A percentile compares a stretch with the other conserved stretches of the same genome.
These are phyloP conservation scores for Barypeithes pellucidus DNA, from an alignment of 2,888 invertebrate species.

Conservation along the genomic window DNA sequence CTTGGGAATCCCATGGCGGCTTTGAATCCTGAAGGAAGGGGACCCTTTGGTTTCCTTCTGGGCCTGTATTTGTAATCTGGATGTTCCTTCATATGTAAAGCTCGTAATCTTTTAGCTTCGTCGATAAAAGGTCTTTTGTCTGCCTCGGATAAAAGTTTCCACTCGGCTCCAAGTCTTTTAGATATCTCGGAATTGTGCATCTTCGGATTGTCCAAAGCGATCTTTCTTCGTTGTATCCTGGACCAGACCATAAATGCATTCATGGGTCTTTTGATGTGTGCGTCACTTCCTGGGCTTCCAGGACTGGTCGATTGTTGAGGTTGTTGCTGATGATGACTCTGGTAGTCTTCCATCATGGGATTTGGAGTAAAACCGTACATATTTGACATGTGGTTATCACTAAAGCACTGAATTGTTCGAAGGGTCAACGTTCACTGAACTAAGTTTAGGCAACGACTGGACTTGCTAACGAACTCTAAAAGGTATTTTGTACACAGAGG, in stretches of 20 bases:
- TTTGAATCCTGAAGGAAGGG: slow-evolving; percentile 71
- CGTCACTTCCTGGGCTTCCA: slow-evolving; percentile 70
- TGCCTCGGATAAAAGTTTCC: slow-evolving; percentile 90
- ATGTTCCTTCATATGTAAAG: slow-evolving; percentile 92
- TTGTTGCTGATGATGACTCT: slow-evolving; percentile 57
- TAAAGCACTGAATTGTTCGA: slow-evolving; percentile 30
- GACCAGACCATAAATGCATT: slow-evolving; percentile 99
- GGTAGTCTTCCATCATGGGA: slow-evolving; percentile 66
- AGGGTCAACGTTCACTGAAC: slow-evolving; percentile 53
- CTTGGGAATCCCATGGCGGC: slow-evolving; percentile 73
- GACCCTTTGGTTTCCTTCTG: slow-evolving; percentile 86
- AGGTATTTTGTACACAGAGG: slow-evolving; percentile 60
- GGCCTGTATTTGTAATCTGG: slow-evolving; percentile 94
- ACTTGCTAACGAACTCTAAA: slow-evolving; percentile 56
- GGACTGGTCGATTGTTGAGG: slow-evolving; percentile 57
- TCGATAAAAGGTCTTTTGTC: slow-evolving; percentile 96
- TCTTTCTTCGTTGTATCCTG: slow-evolving; percentile 90
- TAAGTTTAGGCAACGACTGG: slow-evolving; percentile 62
- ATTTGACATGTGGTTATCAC: slow-evolving; percentile 29
- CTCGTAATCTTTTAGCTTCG: slow-evolving; percentile 91
- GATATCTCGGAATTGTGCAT: slow-evolving; percentile 94
- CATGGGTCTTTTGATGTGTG: slow-evolving; percentile 97
- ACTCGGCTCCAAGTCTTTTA: slow-evolving; percentile 92
- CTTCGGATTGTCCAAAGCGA: slow-evolving; percentile 95
- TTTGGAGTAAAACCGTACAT: slow-evolving; percentile 63